phyloP scores from a whole-genome alignment of 1,140 invertebrate species.

The Chionoecetes opilio region DNA sequence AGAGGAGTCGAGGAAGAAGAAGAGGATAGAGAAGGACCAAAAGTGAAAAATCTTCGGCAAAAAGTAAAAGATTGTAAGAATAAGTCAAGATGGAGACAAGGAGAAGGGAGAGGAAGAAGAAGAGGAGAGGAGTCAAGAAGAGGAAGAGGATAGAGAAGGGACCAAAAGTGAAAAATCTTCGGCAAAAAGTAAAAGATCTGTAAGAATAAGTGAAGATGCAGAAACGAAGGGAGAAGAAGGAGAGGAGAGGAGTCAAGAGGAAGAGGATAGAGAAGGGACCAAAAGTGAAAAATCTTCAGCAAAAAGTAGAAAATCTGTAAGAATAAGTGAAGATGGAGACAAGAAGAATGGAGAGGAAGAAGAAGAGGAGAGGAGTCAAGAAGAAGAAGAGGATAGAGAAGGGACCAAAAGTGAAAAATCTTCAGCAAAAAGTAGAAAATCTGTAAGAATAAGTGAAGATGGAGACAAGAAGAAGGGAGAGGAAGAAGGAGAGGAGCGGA shows the following conservation, averaged over 20 bases:
- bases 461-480: not conserved
- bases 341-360: not conserved
- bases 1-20: not conserved
- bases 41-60: not conserved
- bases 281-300: not conserved
- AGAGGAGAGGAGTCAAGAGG: not conserved
- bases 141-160: not conserved
- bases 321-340: not conserved
- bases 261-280: not conserved
- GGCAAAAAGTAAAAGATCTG: not conserved
- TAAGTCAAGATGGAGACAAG: not conserved
- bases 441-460: too few relatives aligned
- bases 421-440: too few relatives aligned
- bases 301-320: not conserved
- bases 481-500: not conserved
- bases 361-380: not conserved
- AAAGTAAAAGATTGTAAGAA: not conserved
- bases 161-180: too few relatives aligned
- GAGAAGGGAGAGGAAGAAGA: not conserved
- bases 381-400: not conserved
- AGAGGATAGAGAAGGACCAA: not conserved
- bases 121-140: not conserved
- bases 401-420: not conserved
- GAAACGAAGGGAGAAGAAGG: not conserved
- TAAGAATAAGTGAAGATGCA: too few relatives aligned